Conservation (phyloP, 2,797 vertebrate genomes). For the Pristis pectinata region DNA sequence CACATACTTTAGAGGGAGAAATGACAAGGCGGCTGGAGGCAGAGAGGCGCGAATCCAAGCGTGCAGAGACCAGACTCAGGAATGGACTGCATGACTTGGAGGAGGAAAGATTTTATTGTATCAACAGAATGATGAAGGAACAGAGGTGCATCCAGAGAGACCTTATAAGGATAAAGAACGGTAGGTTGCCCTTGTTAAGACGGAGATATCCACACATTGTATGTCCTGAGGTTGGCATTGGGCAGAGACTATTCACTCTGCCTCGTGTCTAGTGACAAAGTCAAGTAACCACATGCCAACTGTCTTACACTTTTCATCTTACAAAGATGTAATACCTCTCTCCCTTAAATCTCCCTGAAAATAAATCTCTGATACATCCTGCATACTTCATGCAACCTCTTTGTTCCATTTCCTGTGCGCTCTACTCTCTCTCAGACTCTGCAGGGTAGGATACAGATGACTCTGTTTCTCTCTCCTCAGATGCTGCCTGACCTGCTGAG, state of each 20-base stretch:
- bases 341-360: background rate
- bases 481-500: too few relatives aligned
- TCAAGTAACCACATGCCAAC: background rate
- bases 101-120: constrained; percentile 46
- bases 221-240: background rate
- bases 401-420: background rate
- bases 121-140: constrained; percentile 54
- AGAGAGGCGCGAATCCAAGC: constrained; percentile 50
- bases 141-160: constrained; percentile 54
- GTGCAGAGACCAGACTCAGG: constrained; percentile 51
- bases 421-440: background rate
- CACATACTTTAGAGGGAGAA: background rate
- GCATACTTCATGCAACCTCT: background rate
- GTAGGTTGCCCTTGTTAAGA: constrained; percentile 43
- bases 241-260: background rate
- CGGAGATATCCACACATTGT: background rate
- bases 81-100: constrained; percentile 53
- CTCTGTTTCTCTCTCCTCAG: too few relatives aligned
- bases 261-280: background rate
- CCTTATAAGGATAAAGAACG: constrained; percentile 51
- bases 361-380: background rate
- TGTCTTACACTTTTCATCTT: background rate
- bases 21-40: constrained; percentile 46
- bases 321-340: background rate
- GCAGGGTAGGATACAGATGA: too few relatives aligned